Base-by-base conservation (phyloP, 1,140 invertebrate genomes). In the Nautilus pompilius region DNA sequence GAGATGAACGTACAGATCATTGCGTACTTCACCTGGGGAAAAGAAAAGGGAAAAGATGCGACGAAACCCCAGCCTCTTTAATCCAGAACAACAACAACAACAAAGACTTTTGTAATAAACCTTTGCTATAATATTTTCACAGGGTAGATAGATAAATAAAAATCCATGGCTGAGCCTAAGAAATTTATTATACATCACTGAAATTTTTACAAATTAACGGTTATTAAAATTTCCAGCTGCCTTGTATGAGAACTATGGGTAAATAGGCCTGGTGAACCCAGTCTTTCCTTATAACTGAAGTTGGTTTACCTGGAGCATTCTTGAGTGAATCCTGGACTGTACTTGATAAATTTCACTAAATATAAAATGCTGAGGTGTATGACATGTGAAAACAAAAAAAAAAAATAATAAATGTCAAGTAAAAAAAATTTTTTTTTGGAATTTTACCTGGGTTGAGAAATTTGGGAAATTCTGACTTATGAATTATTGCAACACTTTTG, bases 381-480 rank as follows among this genome's bases (percentile, higher is more conserved):
- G 22, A 48, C 33, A n/a, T 51, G 17, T 20, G 13, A 10, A 60
- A 20, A 53, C 26, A 60, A 60, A 60, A n/a, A 8, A 55, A 17
- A 61, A 30, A 20, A 26, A 8, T 8, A 51, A 28, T 59, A 22
- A 24, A 41, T 17, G 8, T n/a, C 34, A 13, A 80, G 75, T 34
- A 66, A 36, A 64, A 53, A 58, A 51, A 72, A 82, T 79, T 80
- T 80, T n/a, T n/a, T n/a, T n/a, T n/a, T n/a, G n/a, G n/a, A n/a
- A 2, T 93, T 90, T 93, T 93, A 22, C 95, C 95, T 0, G 95
- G 95, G 91, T 95, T 95, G 62, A 98, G 96, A 32, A 96, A 90
- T 84, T 97, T 94, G 36, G 94, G 90, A 78, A 97, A 96, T 0
- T 93, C 93, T 46, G 95, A 86, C 81, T 96, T 96, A 54, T 88